Evolutionary conservation across 2,888 invertebrate species (phyloP), one percentile per base, ranked within the genome.

Genomic region (Zygogramma bicolorata): DNA sequence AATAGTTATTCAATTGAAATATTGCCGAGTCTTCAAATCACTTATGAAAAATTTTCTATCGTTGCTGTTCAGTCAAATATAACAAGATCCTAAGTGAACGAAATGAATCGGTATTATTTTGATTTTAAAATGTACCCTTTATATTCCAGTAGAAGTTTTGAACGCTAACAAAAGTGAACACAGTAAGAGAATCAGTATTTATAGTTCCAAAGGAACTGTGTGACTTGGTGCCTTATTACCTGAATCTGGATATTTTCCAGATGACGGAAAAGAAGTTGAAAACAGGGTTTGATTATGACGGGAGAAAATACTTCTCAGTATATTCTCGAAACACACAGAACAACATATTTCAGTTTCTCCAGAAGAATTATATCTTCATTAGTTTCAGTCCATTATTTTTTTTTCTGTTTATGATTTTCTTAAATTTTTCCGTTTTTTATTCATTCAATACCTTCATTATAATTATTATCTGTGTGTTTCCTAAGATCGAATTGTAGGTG

Each of bases 201-300:
- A 76, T 83, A 75, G 83, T 83, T 83, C 83, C 82, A 82, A 82
- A 81, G 83, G 82, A 82, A 83, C 82, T 82, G 81, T 77, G 70
- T 79, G 81, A 80, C 79, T 79, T 81, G 80, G 80, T 79, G 83
- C 82, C 82, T 82, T 82, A 80, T 67, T 68, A 75, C 75, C 75
- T 65, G 66, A 75, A 68, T 79, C 79, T 80, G 80, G 80, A 74
- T 70, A 70, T 73, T 72, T 40, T 78, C 79, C 77, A 78, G 79
- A 77, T 40, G 67, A 74, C 70, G 74, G 76, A 73, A 75, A 67
- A 71, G 67, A 79, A 75, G 74, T 73, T 72, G 69, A 79, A 74
- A 74, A 78, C 78, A 76, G 76, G 78, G 78, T 75, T 73, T 71
- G 72, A 75, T 75, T 76, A 49, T 59, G 70, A 71, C 73, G 67